Conservation (phyloP, 2,888 invertebrate species). For the Podotricha telesiphe region DNA sequence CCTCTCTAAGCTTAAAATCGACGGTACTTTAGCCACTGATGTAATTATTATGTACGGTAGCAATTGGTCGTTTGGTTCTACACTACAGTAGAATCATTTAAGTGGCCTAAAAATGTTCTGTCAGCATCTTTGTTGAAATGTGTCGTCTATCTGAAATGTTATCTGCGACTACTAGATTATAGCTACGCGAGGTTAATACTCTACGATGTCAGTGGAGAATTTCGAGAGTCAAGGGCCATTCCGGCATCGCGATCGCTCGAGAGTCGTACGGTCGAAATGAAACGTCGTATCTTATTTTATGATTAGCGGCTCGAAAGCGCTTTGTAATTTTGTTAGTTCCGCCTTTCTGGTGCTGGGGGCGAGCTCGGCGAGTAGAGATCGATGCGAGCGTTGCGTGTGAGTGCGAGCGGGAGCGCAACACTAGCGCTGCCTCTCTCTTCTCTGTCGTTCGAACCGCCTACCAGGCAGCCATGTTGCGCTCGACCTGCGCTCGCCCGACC, state of each 20-base stretch:
- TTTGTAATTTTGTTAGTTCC: conserved; percentile 84
- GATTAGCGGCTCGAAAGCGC: conserved; percentile 84
- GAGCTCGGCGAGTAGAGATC: conserved; percentile 81
- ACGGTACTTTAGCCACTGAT: conserved; percentile 38
- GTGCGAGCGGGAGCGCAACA: conserved; percentile 70
- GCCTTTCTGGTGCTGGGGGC: conserved; percentile 84
- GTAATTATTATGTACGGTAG: conserved; percentile 41
- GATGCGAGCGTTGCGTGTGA: conserved; percentile 78
- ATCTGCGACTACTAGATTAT: conserved; percentile 65
- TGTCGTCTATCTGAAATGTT: conserved; percentile 58
- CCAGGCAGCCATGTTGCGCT: conserved; percentile 84
- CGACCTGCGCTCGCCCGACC: conserved; percentile 83
- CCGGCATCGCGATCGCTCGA: conserved; percentile 81
- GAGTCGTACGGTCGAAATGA: conserved; percentile 83
- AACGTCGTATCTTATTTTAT: conserved; percentile 85
- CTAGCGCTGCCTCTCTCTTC: conserved; percentile 65
- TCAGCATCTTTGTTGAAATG: conserved; percentile 27
- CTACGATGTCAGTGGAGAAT: conserved; percentile 78
- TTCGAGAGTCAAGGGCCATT: conserved; percentile 83
- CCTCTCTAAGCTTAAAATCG: conserved; percentile 44
- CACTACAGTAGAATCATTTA: conserved; percentile 34
- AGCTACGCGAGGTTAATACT: conserved; percentile 72
- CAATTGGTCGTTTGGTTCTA: conserved; percentile 38
- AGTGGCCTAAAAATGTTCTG: conserved; percentile 28
- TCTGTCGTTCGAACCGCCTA: conserved; percentile 80